Evolutionary conservation across 2,888 invertebrate genomes (phyloP).

Genomic region (Euproctis similis): DNA sequence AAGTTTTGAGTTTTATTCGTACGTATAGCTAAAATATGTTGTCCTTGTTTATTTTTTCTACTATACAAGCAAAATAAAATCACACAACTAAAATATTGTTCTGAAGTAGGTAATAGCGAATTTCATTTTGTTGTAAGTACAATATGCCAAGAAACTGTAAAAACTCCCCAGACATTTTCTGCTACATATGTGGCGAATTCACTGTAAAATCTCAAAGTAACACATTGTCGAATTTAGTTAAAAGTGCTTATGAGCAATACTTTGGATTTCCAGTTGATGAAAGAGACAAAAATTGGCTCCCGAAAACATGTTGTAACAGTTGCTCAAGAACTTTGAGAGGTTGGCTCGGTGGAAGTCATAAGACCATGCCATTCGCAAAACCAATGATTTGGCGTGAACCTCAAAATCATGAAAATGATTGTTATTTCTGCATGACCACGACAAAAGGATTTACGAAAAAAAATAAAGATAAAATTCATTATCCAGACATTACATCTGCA

Average conservation of each 20-base stretch:
- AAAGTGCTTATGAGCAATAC: not conserved
- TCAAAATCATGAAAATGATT: too few relatives aligned
- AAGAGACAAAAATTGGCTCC: not conserved
- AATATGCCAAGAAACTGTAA: not conserved
- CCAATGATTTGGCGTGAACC: not conserved
- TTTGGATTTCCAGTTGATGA: not conserved
- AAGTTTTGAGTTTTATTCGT: constrained; percentile 9
- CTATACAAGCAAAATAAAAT: too few relatives aligned
- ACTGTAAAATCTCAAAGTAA: not conserved
- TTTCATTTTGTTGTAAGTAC: not conserved
- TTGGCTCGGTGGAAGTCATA: not conserved
- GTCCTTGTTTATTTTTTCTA: too few relatives aligned
- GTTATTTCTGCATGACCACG: not conserved
- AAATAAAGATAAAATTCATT: not conserved
- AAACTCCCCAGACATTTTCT: not conserved
- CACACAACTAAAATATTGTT: not conserved
- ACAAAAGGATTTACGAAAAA: not conserved
- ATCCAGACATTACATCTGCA: not conserved
- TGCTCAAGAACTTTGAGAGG: not conserved
- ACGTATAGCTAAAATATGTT: too few relatives aligned
- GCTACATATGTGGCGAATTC: not conserved
- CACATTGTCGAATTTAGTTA: not conserved
- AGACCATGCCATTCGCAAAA: not conserved
- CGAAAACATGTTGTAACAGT: not conserved
- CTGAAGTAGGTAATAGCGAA: too few relatives aligned